Evolutionary conservation across 2,113 vertebrate species (phyloP).

Genomic region (Pontoporia blainvillei): DNA sequence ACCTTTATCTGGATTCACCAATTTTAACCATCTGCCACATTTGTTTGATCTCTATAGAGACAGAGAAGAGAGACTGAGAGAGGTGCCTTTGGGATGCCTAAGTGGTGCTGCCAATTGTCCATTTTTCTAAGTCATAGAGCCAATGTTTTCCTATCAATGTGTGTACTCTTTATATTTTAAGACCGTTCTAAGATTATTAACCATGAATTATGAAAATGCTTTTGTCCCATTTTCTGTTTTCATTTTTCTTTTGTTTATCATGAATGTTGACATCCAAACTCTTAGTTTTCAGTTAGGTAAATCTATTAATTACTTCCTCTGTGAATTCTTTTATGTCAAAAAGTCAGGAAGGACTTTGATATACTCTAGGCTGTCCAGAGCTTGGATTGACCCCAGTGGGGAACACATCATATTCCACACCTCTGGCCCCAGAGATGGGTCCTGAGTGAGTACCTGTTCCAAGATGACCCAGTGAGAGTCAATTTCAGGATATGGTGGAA

Average conservation of each 20-base stretch:
- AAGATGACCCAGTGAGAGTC: not conserved
- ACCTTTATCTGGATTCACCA: not conserved
- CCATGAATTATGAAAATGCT: not conserved
- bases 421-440: not conserved
- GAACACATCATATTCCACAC: not conserved
- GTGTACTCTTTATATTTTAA: not conserved
- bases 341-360: not conserved
- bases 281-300: not conserved
- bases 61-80: not conserved
- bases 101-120: not conserved
- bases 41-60: not conserved
- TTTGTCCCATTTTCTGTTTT: constrained; percentile 14
- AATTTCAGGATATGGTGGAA: not conserved
- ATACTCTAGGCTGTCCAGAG: not conserved
- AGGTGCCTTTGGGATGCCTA: not conserved
- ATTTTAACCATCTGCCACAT: not conserved
- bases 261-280: not conserved
- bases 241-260: not conserved
- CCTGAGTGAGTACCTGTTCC: not conserved
- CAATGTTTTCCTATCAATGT: not conserved
- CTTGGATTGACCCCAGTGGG: not conserved
- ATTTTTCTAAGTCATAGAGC: not conserved
- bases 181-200: not conserved
- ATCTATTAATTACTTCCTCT: not conserved
- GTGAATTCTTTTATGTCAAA: not conserved